phyloP scores from a whole-genome alignment of 2,888 invertebrate genomes.

The Theretra japonica region DNA sequence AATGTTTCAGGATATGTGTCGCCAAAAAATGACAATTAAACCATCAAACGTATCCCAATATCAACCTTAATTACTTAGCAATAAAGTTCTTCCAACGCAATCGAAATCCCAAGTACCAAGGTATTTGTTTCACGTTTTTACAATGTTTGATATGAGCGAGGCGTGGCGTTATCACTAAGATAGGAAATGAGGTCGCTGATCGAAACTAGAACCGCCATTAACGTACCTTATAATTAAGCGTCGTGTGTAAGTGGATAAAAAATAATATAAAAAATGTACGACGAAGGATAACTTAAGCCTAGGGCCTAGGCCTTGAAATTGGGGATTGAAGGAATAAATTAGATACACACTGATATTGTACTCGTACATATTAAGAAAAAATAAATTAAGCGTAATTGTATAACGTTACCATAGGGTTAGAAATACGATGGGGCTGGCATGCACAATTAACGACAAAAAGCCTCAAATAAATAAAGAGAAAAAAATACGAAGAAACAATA shows the following conservation, averaged over 20 bases:
- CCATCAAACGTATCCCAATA: background rate
- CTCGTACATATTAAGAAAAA: too few species aligned
- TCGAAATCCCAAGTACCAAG: slow-evolving; percentile 18
- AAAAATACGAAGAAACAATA: too few species aligned
- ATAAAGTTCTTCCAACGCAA: background rate
- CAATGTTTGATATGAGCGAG: slow-evolving; percentile 47
- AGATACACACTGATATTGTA: too few species aligned
- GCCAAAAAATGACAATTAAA: background rate
- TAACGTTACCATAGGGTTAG: too few species aligned
- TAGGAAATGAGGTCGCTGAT: slow-evolving; percentile 68
- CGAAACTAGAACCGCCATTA: slow-evolving; percentile 24
- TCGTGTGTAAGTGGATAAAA: background rate
- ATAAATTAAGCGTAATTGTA: too few species aligned
- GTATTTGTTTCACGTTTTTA: slow-evolving; percentile 17
- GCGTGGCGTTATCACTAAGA: slow-evolving; percentile 70
- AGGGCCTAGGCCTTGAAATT: too few species aligned
- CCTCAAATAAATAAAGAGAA: too few species aligned
- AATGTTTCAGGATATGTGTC: too few species aligned
- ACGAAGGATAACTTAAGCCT: background rate
- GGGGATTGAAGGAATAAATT: too few species aligned
- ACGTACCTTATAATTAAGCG: background rate
- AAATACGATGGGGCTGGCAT: too few species aligned
- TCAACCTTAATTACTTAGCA: background rate
- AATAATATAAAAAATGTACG: background rate
- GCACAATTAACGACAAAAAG: too few species aligned